These are phyloP conservation scores for Psephotus haematonotus DNA, from an alignment of 2,113 vertebrate genomes.

Conservation along the genomic window DNA sequence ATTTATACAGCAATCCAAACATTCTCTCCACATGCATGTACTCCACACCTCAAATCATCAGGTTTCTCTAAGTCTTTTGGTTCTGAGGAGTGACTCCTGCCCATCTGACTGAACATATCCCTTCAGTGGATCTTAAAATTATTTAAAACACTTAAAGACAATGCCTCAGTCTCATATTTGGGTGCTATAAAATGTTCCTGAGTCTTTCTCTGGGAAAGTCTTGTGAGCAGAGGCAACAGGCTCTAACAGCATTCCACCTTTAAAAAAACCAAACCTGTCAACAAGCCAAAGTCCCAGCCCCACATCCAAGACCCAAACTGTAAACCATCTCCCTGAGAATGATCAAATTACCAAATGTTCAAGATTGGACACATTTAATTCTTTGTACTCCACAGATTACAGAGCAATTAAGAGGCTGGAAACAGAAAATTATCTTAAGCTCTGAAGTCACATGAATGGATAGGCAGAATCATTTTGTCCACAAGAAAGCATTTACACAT, in stretches of 20 bases:
- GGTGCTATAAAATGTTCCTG: background rate
- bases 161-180: background rate
- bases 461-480: background rate
- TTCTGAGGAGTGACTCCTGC: background rate
- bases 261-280: background rate
- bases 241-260: background rate
- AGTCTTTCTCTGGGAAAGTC: background rate
- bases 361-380: background rate
- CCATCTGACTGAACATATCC: background rate
- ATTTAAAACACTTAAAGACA: background rate
- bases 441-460: background rate
- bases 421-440: background rate
- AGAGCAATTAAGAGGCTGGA: background rate
- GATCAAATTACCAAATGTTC: background rate
- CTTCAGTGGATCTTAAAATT: background rate
- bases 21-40: rapidly evolving
- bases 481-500: background rate
- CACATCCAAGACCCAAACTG: background rate
- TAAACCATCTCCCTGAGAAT: background rate
- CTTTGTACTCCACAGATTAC: background rate
- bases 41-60: background rate
- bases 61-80: background rate
- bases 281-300: background rate
- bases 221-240: background rate
- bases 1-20: rapidly evolving